phyloP scores from a whole-genome alignment of 2,888 invertebrate species.

The Nineta flava region DNA sequence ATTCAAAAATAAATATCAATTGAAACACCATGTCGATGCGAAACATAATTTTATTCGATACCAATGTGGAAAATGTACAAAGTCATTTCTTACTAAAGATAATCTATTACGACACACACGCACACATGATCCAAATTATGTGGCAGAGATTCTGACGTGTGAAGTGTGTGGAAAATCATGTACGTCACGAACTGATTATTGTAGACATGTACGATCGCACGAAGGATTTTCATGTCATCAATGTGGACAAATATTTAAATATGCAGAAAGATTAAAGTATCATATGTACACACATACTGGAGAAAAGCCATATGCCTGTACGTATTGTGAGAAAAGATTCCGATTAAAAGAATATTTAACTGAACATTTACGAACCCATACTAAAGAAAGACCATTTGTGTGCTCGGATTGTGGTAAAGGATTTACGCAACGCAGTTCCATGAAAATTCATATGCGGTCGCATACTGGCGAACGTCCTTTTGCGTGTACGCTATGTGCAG shows the following conservation, averaged over 20 bases:
- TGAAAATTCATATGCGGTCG: constrained; percentile 36
- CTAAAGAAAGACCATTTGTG: constrained; percentile 3
- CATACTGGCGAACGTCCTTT: constrained; percentile 18
- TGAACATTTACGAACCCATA: constrained; percentile 33
- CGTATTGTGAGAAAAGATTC: constrained; percentile 22
- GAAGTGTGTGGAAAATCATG: constrained; percentile 13
- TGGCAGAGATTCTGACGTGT: constrained; percentile 3
- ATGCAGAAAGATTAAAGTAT: constrained; percentile 1
- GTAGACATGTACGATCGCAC: constrained; percentile 24
- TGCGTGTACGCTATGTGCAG: constrained; percentile 3
- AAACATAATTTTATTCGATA: not conserved
- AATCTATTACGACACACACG: not conserved
- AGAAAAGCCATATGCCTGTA: constrained; percentile 6
- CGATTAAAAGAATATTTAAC: constrained; percentile 38
- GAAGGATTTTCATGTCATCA: constrained; percentile 21
- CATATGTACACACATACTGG: constrained; percentile 8
- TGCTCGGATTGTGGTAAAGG: constrained; percentile 9
- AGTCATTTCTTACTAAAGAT: not conserved
- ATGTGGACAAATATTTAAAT: constrained; percentile 8
- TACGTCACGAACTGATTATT: constrained; percentile 4
- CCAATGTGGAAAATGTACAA: not conserved
- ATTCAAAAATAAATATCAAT: not conserved
- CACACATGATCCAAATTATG: not conserved
- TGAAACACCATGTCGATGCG: not conserved
- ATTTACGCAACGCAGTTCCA: constrained; percentile 30